Conservation (phyloP, 2,888 invertebrate genomes). For the Dasysyrphus albostriatus region DNA sequence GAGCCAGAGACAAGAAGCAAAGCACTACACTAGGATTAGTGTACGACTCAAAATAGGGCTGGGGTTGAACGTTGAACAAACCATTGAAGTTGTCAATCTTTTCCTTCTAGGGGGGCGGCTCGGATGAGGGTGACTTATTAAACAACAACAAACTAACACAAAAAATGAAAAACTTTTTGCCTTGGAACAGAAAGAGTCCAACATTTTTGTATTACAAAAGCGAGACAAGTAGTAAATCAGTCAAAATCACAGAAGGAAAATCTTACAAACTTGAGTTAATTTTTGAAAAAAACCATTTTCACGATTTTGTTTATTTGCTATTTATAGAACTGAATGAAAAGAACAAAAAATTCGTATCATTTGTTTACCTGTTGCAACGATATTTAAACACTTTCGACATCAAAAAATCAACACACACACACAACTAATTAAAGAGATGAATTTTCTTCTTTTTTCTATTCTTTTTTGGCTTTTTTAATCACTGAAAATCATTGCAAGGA, state of each 20-base stretch:
- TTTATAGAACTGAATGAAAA: conserved; percentile 39
- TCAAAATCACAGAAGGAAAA: conserved; percentile 63
- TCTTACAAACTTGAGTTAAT: conserved; percentile 49
- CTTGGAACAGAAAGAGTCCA: conserved; percentile 55
- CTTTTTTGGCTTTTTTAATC: neutral
- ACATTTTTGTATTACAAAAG: conserved; percentile 26
- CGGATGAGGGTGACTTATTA: conserved; percentile 9
- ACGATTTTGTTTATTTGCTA: conserved; percentile 42
- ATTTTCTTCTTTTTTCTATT: neutral
- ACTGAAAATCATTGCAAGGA: conserved; percentile 30
- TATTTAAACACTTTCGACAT: conserved; percentile 52
- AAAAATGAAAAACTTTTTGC: conserved; percentile 25
- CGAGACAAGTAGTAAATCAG: conserved; percentile 41
- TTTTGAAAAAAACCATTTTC: conserved; percentile 30
- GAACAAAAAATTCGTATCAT: conserved; percentile 47
- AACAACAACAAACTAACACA: conserved; percentile 41
- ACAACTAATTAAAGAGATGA: conserved; percentile 10
- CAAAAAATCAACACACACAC: conserved; percentile 23
- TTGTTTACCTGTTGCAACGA: conserved; percentile 74
- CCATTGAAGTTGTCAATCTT: conserved; percentile 48
- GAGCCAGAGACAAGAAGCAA: conserved; percentile 67
- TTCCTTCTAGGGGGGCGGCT: conserved; percentile 30
- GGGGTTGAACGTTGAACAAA: conserved; percentile 32
- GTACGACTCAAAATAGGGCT: conserved; percentile 74
- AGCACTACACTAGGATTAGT: conserved; percentile 69